Evolutionary conservation across 2,113 vertebrate genomes (phyloP).

Genomic region (Pardalotus punctatus): DNA sequence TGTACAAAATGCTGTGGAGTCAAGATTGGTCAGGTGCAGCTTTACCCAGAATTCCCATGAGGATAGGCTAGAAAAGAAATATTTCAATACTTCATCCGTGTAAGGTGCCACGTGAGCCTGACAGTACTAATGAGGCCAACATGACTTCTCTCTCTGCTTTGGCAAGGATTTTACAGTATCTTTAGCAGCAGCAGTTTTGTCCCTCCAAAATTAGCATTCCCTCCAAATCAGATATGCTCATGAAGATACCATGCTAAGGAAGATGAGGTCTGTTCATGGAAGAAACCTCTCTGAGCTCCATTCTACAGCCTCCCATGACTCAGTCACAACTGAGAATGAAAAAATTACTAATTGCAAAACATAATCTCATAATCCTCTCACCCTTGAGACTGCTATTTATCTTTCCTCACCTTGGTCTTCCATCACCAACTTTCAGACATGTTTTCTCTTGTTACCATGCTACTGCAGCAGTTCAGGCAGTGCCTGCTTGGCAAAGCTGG

Average conservation of each 20-base stretch:
- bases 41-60: background rate
- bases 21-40: background rate
- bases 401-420: background rate
- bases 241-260: background rate
- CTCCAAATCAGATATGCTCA: background rate
- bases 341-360: background rate
- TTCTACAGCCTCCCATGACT: background rate
- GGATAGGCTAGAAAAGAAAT: background rate
- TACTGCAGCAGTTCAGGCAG: background rate
- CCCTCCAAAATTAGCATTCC: background rate
- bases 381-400: background rate
- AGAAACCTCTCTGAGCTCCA: background rate
- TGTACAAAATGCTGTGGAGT: background rate
- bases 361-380: background rate
- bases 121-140: background rate
- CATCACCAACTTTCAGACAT: background rate
- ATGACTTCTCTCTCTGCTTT: background rate
- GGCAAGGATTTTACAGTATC: background rate
- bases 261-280: background rate
- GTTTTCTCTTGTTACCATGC: background rate
- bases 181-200: background rate
- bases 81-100: background rate
- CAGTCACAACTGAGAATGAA: background rate
- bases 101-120: background rate
- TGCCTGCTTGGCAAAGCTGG: background rate